Base-by-base conservation (phyloP, 2,888 invertebrate species). In the Mactromeris polynyma region DNA sequence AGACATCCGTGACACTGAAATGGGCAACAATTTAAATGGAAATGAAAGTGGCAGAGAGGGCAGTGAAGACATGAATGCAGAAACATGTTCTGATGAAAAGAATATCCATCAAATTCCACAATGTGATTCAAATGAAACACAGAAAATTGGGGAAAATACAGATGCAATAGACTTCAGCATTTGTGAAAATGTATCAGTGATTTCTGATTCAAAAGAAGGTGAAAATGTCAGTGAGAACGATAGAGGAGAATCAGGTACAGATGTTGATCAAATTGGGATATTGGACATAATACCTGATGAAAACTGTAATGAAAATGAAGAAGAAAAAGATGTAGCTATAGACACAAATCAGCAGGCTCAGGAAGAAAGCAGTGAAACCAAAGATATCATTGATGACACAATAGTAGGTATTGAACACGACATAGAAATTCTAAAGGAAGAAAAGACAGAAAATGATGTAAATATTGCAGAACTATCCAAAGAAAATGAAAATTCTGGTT, bases 371-470 rank as follows among this genome's bases (percentile, higher is more conserved):
- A 19, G 6, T 33, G 54, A 46, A 78, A 26, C 38, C 31, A 69
- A 84, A 36, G 36, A 36, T 36, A 42, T 21, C 31, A 42, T 6
- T 54, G 54, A 36, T 21, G 54, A 77, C 19, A 81, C 81, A 46
- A 78, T 7, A 26, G 51, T 42, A 36, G 33, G 21, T 38, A 21
- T 11, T 33, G 77, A 51, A 46, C n/a, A 46, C 51, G 36, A 46
- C 6, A 31, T 64, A 19, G 77, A 86, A 0, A 42, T 77, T 31
- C 14, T 54, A 73, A 77, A 19, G 38, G 77, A 33, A 79, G 33
- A 82, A 58, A 64, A 82, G 6, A 64, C n/a, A 64, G 81, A 81
- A 21, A 36, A n/a, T 54, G 17, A 82, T 58, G 14, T 54, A 9
- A 40, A n/a, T 26, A 46, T 26, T 79, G 21, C 21, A 26, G 4